These are phyloP conservation scores for Pheosia tremula DNA, from an alignment of 2,888 invertebrate genomes.

Conservation along the genomic window DNA sequence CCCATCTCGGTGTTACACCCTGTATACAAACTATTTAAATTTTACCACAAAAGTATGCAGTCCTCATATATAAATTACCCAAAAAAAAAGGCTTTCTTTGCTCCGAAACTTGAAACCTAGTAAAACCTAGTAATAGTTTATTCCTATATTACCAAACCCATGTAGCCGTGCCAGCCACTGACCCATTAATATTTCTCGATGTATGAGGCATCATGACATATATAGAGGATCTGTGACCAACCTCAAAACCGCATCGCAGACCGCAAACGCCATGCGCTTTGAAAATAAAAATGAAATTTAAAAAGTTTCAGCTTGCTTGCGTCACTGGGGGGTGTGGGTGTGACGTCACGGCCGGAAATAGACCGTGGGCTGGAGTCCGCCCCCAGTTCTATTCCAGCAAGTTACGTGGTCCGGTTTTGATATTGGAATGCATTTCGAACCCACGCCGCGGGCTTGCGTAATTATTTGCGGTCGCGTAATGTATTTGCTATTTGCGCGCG, in stretches of 20 bases:
- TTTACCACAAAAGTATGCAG: too few relatives aligned
- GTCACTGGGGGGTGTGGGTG: conserved; percentile 56
- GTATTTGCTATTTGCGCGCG: conserved; percentile 2
- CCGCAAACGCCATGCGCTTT: conserved; percentile 48
- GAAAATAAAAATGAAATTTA: conserved; percentile 39
- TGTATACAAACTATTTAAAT: too few relatives aligned
- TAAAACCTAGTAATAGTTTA: too few relatives aligned
- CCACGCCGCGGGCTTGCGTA: conserved; percentile 30
- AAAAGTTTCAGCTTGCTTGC: conserved; percentile 54
- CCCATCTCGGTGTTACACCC: too few relatives aligned
- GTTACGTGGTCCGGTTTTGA: conserved; percentile 33
- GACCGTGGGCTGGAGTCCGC: conserved; percentile 45
- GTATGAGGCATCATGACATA: conserved; percentile 19
- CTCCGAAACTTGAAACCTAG: too few relatives aligned
- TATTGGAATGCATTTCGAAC: conserved; percentile 26
- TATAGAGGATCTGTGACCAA: conserved; percentile 44
- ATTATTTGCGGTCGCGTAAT: conserved; percentile 17
- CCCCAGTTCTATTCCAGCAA: conserved; percentile 31
- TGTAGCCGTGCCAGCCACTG: not conserved
- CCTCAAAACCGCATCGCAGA: conserved; percentile 38
- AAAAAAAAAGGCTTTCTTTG: too few relatives aligned
- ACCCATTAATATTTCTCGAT: conserved; percentile 1
- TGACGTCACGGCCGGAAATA: conserved; percentile 66
- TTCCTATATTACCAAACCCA: too few relatives aligned
- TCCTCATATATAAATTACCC: too few relatives aligned